These are phyloP conservation scores for Myodes glareolus DNA, from an alignment of 2,113 vertebrate genomes.

Conservation along the genomic window DNA sequence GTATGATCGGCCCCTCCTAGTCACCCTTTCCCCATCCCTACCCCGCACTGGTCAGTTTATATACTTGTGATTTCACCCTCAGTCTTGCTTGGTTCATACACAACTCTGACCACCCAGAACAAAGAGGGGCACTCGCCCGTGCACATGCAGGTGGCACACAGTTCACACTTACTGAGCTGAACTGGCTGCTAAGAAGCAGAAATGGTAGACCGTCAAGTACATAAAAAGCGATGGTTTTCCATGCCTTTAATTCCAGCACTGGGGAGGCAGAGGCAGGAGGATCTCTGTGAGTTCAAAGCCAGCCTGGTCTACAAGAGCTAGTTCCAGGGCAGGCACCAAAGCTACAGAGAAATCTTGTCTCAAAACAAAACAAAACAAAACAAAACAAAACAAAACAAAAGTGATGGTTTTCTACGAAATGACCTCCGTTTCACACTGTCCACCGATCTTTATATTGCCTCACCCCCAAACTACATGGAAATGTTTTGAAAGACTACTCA, in stretches of 20 bases:
- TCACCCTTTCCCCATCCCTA: neutral
- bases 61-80: neutral
- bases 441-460: neutral
- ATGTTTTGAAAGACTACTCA: constrained; percentile 34
- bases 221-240: neutral
- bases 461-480: constrained; percentile 48
- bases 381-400: neutral
- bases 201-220: neutral
- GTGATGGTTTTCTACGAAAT: constrained; percentile 16
- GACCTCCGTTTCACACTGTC: constrained; percentile 23
- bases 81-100: neutral
- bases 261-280: too few species aligned
- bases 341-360: too few species aligned
- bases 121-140: neutral
- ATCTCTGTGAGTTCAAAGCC: too few species aligned
- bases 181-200: constrained; percentile 23
- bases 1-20: neutral
- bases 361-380: too few species aligned
- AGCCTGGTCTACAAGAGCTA: too few species aligned
- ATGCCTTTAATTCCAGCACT: too few species aligned
- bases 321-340: too few species aligned
- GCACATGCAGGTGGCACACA: neutral
- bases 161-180: constrained; percentile 5
- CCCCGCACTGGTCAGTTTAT: neutral
- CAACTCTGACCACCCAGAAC: neutral